Evolutionary conservation across 1,140 invertebrate species (phyloP).

Genomic region (Aphis craccivora): DNA sequence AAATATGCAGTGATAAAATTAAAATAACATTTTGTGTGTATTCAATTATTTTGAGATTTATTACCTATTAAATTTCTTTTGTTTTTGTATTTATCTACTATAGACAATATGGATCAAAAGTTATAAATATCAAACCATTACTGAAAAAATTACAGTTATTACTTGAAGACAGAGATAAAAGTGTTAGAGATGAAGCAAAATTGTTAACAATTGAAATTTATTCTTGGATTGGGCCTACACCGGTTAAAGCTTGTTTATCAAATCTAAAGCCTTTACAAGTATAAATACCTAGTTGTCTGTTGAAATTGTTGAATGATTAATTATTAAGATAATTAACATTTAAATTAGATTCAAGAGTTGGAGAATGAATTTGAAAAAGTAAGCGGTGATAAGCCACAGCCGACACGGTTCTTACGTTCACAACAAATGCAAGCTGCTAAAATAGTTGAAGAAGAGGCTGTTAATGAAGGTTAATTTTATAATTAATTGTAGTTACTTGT

Average conservation of each 20-base stretch:
- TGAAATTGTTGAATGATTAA: neutral
- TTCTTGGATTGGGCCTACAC: constrained; percentile 83
- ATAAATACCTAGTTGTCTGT: neutral
- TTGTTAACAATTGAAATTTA: constrained; percentile 90
- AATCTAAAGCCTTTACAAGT: constrained; percentile 85
- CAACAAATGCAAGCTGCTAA: constrained; percentile 82
- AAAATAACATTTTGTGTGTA: too few relatives aligned
- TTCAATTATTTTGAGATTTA: neutral
- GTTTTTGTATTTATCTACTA: constrained; percentile 57
- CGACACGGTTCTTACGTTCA: constrained; percentile 83
- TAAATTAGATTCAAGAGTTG: constrained; percentile 78
- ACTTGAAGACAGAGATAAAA: constrained; percentile 91
- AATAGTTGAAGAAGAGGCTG: constrained; percentile 68
- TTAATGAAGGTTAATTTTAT: constrained; percentile 64
- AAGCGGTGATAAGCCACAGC: constrained; percentile 74
- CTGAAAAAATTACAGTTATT: constrained; percentile 86
- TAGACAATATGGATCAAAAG: constrained; percentile 90
- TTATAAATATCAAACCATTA: constrained; percentile 88
- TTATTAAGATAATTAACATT: constrained; percentile 32
- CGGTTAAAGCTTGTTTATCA: constrained; percentile 86
- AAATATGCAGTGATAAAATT: too few relatives aligned
- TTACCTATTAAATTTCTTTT: neutral
- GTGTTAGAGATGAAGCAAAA: constrained; percentile 90
- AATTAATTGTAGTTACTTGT: neutral
- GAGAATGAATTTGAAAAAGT: constrained; percentile 87